phyloP scores from a whole-genome alignment of 2,888 invertebrate species.

The Troides helena region DNA sequence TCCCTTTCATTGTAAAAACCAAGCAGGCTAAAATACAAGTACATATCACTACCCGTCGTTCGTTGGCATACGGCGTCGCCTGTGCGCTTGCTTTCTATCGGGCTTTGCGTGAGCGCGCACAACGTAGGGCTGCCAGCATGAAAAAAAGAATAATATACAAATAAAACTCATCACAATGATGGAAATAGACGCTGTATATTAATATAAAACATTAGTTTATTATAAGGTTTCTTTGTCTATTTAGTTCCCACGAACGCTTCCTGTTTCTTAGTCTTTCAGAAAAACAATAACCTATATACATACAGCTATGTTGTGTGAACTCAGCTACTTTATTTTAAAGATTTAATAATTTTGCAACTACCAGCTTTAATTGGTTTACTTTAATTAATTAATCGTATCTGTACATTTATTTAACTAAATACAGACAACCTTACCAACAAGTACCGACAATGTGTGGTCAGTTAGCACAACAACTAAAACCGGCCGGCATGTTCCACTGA shows the following conservation, averaged over 20 bases:
- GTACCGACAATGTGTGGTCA: background rate
- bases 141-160: background rate
- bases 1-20: conserved; percentile 20
- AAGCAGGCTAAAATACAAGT: conserved; percentile 22
- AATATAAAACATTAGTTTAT: too few relatives aligned
- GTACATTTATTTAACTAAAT: background rate
- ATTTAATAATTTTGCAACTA: too few relatives aligned
- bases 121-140: conserved; percentile 11
- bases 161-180: too few relatives aligned
- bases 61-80: conserved; percentile 34
- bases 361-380: too few relatives aligned
- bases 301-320: too few relatives aligned
- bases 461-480: conserved; percentile 7
- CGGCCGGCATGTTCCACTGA: conserved; percentile 45
- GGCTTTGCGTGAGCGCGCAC: conserved; percentile 34
- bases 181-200: too few relatives aligned
- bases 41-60: conserved; percentile 32
- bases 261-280: too few relatives aligned
- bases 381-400: too few relatives aligned
- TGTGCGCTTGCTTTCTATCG: conserved; percentile 48
- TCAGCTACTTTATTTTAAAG: too few relatives aligned
- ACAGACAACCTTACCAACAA: conserved; percentile 9
- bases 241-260: too few relatives aligned
- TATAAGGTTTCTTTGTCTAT: too few relatives aligned
- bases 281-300: too few relatives aligned